Base-by-base conservation (phyloP, 2,888 invertebrate species). In the Noctua janthina region DNA sequence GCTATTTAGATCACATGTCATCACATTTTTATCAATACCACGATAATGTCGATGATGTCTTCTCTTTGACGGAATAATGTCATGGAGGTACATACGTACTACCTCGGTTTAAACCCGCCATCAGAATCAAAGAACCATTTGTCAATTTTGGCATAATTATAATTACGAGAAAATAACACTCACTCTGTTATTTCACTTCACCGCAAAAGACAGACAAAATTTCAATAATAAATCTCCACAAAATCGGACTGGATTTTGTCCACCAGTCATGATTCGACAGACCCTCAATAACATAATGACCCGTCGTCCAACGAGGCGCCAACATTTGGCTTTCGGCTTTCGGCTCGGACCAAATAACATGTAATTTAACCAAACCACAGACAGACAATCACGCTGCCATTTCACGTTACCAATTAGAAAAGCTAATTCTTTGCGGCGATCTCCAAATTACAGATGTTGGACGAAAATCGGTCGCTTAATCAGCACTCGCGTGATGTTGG, bases 241-340 rank as follows among this genome's bases (percentile, higher is more conserved):
- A 82, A 88, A 82, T 94, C 86, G n/a, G n/a, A n/a, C n/a, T n/a
- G n/a, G n/a, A n/a, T 92, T 88, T 95, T 94, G 95, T 81, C 70
- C 56, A 76, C 74, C 84, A 87, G 87, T 90, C 92, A 93, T 92
- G 91, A 93, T 91, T 93, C 92, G 92, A 91, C 92, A 91, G 91
- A 92, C 91, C 94, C 94, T 92, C 95, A 94, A 94, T 95, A 94
- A 93, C 88, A 92, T 95, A 96, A 96, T 95, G 93, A 95, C 88
- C 89, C 91, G 90, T 88, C 92, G 88, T 88, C 91, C 93, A 95
- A 96, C 93, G 90, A 96, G 96, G 96, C 96, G 96, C 96, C 96
- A 95, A 96, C 94, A 92, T 91, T 94, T 92, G 92, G 92, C 94
- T 94, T 94, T 94, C 92, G 93, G 92, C 92, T 93, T 92, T 92